These are phyloP conservation scores for Empis livida DNA, from an alignment of 2,888 invertebrate species.

Conservation along the genomic window DNA sequence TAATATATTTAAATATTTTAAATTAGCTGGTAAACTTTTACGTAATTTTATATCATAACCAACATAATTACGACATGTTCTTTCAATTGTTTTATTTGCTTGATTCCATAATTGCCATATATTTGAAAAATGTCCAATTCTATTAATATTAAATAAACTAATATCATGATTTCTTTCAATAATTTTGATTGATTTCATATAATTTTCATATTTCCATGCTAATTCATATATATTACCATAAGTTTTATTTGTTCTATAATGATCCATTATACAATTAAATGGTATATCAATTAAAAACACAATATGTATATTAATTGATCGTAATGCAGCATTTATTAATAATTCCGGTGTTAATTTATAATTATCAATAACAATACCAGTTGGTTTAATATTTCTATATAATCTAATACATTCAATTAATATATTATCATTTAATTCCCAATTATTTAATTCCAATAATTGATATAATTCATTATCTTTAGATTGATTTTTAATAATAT, in stretches of 20 bases:
- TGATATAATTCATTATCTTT: slow-evolving; percentile 37
- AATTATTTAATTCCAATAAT: neutral
- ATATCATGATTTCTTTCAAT: slow-evolving; percentile 4
- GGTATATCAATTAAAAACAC: slow-evolving; percentile 36
- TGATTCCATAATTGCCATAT: slow-evolving; percentile 43
- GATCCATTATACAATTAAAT: slow-evolving; percentile 36
- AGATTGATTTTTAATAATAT: slow-evolving; percentile 38
- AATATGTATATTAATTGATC: slow-evolving; percentile 44
- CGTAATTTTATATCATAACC: slow-evolving; percentile 40
- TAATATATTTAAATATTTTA: slow-evolving; percentile 43
- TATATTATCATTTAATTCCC: slow-evolving; percentile 32
- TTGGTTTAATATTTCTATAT: slow-evolving; percentile 37
- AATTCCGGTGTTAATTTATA: slow-evolving; percentile 43
- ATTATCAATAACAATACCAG: slow-evolving; percentile 51
- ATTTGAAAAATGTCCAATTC: slow-evolving; percentile 37
- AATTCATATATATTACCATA: neutral
- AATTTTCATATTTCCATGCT: neutral
- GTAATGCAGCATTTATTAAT: slow-evolving; percentile 36
- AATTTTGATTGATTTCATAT: slow-evolving; percentile 7
- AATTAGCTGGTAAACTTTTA: slow-evolving; percentile 37
- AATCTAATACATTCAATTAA: slow-evolving; percentile 42
- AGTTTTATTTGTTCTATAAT: slow-evolving; percentile 14
- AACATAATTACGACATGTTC: slow-evolving; percentile 37
- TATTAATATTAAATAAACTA: slow-evolving; percentile 36
- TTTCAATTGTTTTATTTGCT: slow-evolving; percentile 31